Percentiles rank a stretch among this genome's conserved stretches.
Conservation (phyloP, 2,113 vertebrate genomes). For the Microcebus ravelobensis region DNA sequence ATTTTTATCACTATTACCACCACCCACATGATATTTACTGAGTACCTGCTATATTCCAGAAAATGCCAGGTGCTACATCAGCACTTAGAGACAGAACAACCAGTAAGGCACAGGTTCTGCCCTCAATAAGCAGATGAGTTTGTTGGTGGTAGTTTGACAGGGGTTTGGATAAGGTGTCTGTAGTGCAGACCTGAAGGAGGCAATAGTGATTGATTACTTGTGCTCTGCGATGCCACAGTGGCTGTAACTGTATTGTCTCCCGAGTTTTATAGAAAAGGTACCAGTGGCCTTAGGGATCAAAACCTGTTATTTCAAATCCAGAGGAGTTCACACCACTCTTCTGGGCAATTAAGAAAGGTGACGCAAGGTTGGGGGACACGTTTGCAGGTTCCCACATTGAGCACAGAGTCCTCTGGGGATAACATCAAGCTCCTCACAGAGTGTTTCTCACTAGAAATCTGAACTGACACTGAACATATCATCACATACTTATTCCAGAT, state of each 20-base stretch:
- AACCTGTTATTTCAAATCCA: not conserved
- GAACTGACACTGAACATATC: not conserved
- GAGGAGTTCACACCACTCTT: not conserved
- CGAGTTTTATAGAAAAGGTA: not conserved
- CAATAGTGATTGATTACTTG: not conserved
- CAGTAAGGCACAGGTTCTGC: not conserved
- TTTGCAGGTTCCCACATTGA: not conserved
- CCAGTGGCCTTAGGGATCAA: not conserved
- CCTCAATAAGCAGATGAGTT: no score
- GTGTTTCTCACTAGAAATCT: not conserved
- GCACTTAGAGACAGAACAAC: not conserved
- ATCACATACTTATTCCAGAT: not conserved
- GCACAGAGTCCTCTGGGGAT: no score
- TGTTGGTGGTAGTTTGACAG: not conserved
- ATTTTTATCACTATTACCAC: not conserved
- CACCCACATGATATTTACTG: not conserved
- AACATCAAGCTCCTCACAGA: not conserved
- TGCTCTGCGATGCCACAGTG: accelerated
- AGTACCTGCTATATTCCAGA: not conserved
- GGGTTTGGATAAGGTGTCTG: accelerated
- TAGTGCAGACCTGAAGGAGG: not conserved
- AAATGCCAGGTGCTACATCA: accelerated
- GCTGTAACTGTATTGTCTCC: not conserved
- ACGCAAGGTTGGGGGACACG: not conserved
- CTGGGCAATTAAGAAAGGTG: not conserved